These are phyloP conservation scores for Synaphobranchus kaupii DNA, from an alignment of 2,797 vertebrate species.

Conservation along the genomic window DNA sequence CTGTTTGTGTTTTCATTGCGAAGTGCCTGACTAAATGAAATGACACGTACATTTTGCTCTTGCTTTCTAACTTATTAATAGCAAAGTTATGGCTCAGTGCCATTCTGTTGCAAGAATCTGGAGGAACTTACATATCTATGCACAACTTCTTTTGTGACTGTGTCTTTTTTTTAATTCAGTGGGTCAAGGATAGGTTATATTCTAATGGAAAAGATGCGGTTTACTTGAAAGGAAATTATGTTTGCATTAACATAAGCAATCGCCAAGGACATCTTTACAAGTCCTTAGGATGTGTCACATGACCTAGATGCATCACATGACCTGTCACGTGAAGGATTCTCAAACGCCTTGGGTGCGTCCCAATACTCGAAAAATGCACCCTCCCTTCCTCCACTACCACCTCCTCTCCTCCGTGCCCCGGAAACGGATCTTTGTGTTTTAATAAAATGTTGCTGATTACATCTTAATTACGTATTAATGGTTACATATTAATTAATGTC, in stretches of 20 bases:
- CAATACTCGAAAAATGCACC: too few species aligned
- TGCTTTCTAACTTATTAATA: conserved; percentile 5
- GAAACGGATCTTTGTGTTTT: too few species aligned
- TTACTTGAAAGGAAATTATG: background rate
- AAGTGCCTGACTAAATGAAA: conserved; percentile 11
- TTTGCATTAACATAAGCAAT: conserved; percentile 11
- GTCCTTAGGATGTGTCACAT: background rate
- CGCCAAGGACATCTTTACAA: background rate
- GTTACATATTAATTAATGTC: too few species aligned
- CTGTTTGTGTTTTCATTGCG: conserved; percentile 3
- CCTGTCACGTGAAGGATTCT: background rate
- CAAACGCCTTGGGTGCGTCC: too few species aligned
- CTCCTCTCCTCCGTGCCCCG: too few species aligned
- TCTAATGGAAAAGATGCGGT: conserved; percentile 6
- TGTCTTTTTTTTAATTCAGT: background rate
- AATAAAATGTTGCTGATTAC: too few species aligned
- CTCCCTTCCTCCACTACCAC: too few species aligned
- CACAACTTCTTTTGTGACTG: background rate
- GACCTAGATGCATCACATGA: background rate
- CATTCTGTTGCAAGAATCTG: background rate
- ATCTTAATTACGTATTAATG: too few species aligned
- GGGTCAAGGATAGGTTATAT: background rate
- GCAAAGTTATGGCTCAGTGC: background rate
- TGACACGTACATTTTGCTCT: conserved; percentile 18
- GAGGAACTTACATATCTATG: background rate